Evolutionary conservation across 2,888 invertebrate genomes (phyloP).

Genomic region (Oxyscelio sp.): DNA sequence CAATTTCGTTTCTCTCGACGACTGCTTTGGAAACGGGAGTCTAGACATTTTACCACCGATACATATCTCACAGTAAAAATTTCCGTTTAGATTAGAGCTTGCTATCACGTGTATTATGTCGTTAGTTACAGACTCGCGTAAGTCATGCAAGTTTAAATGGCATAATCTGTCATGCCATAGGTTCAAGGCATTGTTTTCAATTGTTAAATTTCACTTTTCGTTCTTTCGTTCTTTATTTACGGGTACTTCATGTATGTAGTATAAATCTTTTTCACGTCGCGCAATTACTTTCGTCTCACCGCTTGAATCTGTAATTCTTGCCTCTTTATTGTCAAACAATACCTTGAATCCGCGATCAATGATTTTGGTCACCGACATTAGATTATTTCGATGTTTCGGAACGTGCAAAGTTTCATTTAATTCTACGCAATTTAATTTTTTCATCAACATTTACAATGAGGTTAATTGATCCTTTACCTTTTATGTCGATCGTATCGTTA

Average conservation of each 20-base stretch:
- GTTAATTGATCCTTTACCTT: neutral
- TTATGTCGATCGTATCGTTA: neutral
- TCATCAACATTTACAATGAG: neutral
- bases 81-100: too few species aligned
- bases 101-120: too few species aligned
- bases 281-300: neutral
- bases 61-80: neutral
- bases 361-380: neutral
- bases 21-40: neutral
- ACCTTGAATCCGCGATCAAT: neutral
- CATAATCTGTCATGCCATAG: too few species aligned
- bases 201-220: too few species aligned
- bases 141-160: too few species aligned
- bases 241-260: neutral
- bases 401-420: slow-evolving; percentile 2
- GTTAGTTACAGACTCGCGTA: too few species aligned
- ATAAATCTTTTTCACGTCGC: neutral
- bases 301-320: neutral
- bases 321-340: neutral
- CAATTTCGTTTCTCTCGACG: neutral
- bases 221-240: too few species aligned
- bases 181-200: too few species aligned
- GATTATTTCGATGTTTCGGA: slow-evolving; percentile 1
- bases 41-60: neutral
- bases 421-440: neutral